Evolutionary conservation across 2,888 invertebrate genomes (phyloP), one percentile per base, ranked within the genome.

Genomic region (Boloria selene): DNA sequence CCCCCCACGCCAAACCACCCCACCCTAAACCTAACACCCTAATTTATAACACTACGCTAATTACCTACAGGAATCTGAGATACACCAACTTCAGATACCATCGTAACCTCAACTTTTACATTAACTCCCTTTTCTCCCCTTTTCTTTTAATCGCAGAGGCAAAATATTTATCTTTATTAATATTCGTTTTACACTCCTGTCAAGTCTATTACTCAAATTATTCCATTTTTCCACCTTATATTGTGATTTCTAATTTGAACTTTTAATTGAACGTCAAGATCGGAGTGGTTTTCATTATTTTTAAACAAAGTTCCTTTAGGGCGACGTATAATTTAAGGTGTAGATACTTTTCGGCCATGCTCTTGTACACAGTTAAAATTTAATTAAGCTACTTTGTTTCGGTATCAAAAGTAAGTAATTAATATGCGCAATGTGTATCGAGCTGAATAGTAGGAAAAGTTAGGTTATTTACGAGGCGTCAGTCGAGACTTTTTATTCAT

Each of bases 401-500:
- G 50, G 65, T 53, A 61, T 50, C 64, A 65, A 70, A 70, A 69
- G 69, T 70, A 60, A 69, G 62, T 70, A 70, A 77, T 90, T 89
- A 88, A 87, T 87, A 91, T 92, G 89, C 88, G 83, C 78, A 82
- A 84, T 84, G 85, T 86, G 85, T 86, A 87, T 88, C 81, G 82
- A 85, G 84, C 81, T 81, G 84, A 85, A 86, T 82, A 86, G 82
- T 85, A 85, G 79, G 81, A 87, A 87, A 88, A 90, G 85, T 90
- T 89, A 38, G 69, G 80, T 79, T 88, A 85, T 89, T 90, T 87
- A 83, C 81, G 79, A 81, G 84, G 87, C 85, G 90, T 87, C 85
- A 84, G 85, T 83, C 83, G 85, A 83, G 82, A 87, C 79, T 90
- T 90, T 86, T 83, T 90, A 91, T 92, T 91, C 91, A 91, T 88